Conservation (phyloP, 2,797 vertebrate genomes). For the Catamblyrhynchus diadema region DNA sequence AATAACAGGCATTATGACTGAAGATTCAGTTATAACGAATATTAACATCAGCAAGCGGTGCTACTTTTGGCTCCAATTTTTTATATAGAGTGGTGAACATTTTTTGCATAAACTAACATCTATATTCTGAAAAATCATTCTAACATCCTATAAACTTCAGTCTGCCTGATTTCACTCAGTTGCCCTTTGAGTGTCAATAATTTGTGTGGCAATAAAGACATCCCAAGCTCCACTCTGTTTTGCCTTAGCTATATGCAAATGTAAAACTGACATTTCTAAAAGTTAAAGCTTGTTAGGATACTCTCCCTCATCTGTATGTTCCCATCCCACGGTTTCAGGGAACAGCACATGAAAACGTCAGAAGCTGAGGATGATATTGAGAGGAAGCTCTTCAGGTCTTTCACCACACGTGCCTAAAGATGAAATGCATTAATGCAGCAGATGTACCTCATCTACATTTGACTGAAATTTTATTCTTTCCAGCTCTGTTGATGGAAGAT, state of each 20-base stretch:
- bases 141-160: background rate
- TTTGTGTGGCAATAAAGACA: background rate
- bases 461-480: constrained; percentile 44
- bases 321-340: constrained; percentile 47
- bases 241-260: background rate
- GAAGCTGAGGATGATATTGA: constrained; percentile 49
- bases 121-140: background rate
- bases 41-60: background rate
- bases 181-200: background rate
- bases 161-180: background rate
- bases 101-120: background rate
- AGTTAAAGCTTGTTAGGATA: background rate
- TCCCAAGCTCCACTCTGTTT: background rate
- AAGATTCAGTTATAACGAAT: background rate
- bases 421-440: constrained; percentile 30
- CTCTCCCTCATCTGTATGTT: constrained; percentile 32
- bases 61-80: background rate
- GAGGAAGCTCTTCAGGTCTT: constrained; percentile 53
- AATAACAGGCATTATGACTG: background rate
- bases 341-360: constrained; percentile 19
- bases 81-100: background rate
- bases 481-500: constrained; percentile 11
- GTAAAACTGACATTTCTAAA: background rate
- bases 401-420: constrained; percentile 7
- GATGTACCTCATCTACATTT: constrained; percentile 36